A percentile compares a stretch with the other conserved stretches of the same genome.
Conservation (phyloP, 2,113 vertebrate genomes). For the human region DNA sequence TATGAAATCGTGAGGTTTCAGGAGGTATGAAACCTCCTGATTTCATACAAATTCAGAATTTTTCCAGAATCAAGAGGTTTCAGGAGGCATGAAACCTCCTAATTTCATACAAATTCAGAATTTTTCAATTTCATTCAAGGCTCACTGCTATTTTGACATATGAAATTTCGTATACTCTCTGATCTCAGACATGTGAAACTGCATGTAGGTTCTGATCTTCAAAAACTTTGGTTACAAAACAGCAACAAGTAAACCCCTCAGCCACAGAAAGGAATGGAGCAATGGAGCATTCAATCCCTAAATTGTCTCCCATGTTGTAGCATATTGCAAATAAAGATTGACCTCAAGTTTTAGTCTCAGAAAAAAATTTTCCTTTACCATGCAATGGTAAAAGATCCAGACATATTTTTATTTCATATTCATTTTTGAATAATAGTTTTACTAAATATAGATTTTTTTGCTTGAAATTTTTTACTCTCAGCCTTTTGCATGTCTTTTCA, state of each 20-base stretch:
- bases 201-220: not conserved
- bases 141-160: not conserved
- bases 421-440: not conserved
- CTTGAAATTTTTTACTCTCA: not conserved
- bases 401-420: not conserved
- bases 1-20: not conserved
- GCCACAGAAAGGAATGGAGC: not conserved
- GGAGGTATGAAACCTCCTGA: too few relatives aligned
- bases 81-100: not conserved
- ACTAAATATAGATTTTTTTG: not conserved
- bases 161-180: not conserved
- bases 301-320: not conserved
- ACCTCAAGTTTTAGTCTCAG: not conserved
- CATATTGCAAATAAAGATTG: not conserved
- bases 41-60: too few relatives aligned
- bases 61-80: too few relatives aligned
- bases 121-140: not conserved
- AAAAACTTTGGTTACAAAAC: not conserved
- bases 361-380: not conserved
- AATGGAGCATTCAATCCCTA: not conserved
- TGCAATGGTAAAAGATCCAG: not conserved
- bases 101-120: not conserved
- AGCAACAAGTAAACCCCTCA: not conserved
- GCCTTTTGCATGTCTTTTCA: not conserved
- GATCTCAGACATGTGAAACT: not conserved